Base-by-base conservation (phyloP, 1,140 invertebrate genomes). In the Nasonia longicornis region DNA sequence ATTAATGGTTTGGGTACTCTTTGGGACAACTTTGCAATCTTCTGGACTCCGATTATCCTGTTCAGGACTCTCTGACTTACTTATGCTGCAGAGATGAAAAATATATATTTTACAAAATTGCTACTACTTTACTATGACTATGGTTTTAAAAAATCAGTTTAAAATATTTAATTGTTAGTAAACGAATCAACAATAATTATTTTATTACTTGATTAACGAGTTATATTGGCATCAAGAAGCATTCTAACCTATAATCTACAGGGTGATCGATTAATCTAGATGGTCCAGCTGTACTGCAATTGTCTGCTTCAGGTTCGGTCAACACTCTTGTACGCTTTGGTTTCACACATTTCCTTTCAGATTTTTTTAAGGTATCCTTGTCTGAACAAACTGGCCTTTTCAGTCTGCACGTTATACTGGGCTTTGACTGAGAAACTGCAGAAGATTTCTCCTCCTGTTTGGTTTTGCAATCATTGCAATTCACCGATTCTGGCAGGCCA, bases 191-290 rank as follows among this genome's bases (percentile, higher is more conserved):
- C 26, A 26, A 26, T 26, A 26, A 26, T 26, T 26, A 26, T 26
- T 26, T 26, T 26, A 26, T 26, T 26, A 26, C 26, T 26, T 2
- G 26, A 2, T 26, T 26, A 26, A 26, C 26, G 26, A 26, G 1
- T 26, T 26, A 26, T 26, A 26, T 26, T 26, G 26, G 26, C 26
- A 26, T 26, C 26, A 26, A 66, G n/a, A 58, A 22, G 78, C 80
- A 66, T 79, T 35, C 78, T 77, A 82, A 86, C 85, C 85, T 86
- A 81, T 88, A 88, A 85, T 86, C 86, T 82, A 88, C 87, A 48
- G 88, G 84, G 84, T 80, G 83, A 85, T 90, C 88, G 31, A 87
- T 85, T 69, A 86, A 77, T 86, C 90, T 87, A 38, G 90, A 91
- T 79, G 90, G 89, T 77, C 90, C 90, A 85, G 90, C 87, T 75